Evolutionary conservation across 2,797 vertebrate species (phyloP).

Genomic region (Salarias fasciatus): DNA sequence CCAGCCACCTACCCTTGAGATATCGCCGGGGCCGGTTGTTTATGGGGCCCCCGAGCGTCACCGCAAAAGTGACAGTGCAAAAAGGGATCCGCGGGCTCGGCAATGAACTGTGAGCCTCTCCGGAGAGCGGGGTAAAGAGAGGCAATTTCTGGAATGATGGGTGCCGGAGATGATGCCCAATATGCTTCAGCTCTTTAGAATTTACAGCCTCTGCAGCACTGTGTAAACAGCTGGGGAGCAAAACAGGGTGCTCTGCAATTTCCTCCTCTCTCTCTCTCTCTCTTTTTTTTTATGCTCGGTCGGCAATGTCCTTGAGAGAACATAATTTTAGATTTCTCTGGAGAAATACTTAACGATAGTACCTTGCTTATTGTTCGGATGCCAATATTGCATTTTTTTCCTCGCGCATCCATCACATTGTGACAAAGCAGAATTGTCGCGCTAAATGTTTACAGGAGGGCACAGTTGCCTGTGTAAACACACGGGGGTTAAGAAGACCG

Average conservation of each 20-base stretch:
- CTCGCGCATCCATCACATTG: conserved; percentile 72
- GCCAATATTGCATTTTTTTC: conserved; percentile 77
- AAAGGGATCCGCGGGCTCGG: conserved; percentile 50
- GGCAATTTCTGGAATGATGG: conserved; percentile 76
- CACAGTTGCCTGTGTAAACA: conserved; percentile 41
- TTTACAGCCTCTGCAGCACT: conserved; percentile 79
- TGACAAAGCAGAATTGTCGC: conserved; percentile 60
- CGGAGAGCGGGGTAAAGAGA: conserved; percentile 63
- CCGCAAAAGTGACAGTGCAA: conserved; percentile 66
- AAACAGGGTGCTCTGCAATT: conserved; percentile 71
- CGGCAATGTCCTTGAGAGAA: conserved; percentile 77
- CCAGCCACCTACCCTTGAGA: conserved; percentile 63
- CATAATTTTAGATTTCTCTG: conserved; percentile 79
- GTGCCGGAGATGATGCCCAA: conserved; percentile 74
- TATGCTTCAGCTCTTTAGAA: conserved; percentile 74
- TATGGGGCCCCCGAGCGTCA: conserved; percentile 67
- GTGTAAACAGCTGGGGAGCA: conserved; percentile 74
- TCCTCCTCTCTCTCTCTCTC: conserved; percentile 23
- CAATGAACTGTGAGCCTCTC: conserved; percentile 62
- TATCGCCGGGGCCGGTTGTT: conserved; percentile 66
- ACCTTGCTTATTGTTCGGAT: conserved; percentile 72
- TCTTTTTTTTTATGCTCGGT: conserved; percentile 59
- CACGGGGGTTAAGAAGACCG: conserved; percentile 64
- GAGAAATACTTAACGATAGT: conserved; percentile 77
- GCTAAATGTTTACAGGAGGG: conserved; percentile 62